These are phyloP conservation scores for Odontophorus gujanensis DNA, from an alignment of 2,113 vertebrate species.

Conservation along the genomic window DNA sequence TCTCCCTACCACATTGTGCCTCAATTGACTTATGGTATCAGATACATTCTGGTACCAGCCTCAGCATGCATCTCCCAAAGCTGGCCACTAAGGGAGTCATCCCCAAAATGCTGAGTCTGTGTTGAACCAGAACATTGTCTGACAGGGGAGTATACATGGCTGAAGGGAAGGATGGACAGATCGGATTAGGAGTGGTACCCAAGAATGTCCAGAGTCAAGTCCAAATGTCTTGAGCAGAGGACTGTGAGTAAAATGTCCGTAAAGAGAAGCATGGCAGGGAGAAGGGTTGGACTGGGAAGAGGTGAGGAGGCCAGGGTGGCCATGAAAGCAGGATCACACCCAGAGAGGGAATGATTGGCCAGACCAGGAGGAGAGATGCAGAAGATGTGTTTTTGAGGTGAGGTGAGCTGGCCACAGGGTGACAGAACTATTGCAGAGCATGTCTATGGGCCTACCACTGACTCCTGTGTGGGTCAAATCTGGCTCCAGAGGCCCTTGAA, in stretches of 20 bases:
- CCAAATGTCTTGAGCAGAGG: not conserved
- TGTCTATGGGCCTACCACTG: rapidly evolving
- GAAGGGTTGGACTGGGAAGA: not conserved
- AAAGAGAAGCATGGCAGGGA: rapidly evolving
- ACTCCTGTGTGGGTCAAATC: not conserved
- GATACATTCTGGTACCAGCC: not conserved
- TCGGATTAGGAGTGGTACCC: not conserved
- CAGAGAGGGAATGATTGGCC: not conserved
- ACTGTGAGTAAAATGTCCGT: not conserved
- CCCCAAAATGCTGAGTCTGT: slow-evolving; percentile 51
- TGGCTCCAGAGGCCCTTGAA: rapidly evolving
- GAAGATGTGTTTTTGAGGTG: not conserved
- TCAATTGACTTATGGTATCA: not conserved
- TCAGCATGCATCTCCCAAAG: slow-evolving; percentile 62
- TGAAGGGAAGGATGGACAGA: not conserved
- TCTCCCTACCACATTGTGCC: not conserved
- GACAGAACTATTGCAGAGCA: not conserved
- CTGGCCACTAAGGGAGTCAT: slow-evolving; percentile 51
- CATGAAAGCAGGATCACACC: not conserved
- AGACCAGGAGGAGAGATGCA: not conserved
- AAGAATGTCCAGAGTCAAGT: not conserved
- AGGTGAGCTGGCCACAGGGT: not conserved
- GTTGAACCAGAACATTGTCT: slow-evolving; percentile 32
- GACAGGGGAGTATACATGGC: not conserved
- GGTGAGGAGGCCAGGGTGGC: not conserved